Percentiles rank a stretch among this genome's conserved stretches.
Evolutionary conservation across 1,140 invertebrate genomes (phyloP).

Genomic region (Hylyphantes graminicola): DNA sequence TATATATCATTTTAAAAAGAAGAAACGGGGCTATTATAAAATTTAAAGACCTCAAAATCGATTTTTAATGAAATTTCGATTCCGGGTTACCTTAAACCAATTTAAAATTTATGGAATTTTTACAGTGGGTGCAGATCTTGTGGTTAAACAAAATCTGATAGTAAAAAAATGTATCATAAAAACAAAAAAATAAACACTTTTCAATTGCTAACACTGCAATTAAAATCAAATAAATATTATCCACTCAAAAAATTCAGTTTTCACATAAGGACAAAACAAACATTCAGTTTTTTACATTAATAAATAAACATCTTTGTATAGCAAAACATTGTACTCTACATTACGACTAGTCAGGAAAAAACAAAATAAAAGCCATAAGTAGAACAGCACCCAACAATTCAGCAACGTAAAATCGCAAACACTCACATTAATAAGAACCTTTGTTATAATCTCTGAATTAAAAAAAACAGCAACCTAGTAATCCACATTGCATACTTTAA

Average conservation of each 20-base stretch:
- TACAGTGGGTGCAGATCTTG: too few species aligned
- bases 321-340: conserved; percentile 31
- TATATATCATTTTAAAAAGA: too few species aligned
- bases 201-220: too few species aligned
- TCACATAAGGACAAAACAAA: conserved; percentile 37
- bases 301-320: conserved; percentile 50
- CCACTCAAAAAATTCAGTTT: conserved; percentile 13
- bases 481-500: not conserved
- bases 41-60: too few species aligned
- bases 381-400: not conserved
- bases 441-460: not conserved
- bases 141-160: too few species aligned
- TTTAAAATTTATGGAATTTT: too few species aligned
- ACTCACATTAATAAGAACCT: not conserved
- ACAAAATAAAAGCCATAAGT: conserved; percentile 11
- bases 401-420: not conserved
- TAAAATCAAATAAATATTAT: too few species aligned
- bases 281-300: conserved; percentile 33
- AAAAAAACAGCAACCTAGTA: not conserved
- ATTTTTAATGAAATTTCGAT: too few species aligned
- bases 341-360: conserved; percentile 40
- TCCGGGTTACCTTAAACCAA: too few species aligned
- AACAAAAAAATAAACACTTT: too few species aligned
- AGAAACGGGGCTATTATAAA: too few species aligned
- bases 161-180: too few species aligned